A percentile compares a stretch with the other conserved stretches of the same genome.
phyloP scores from a whole-genome alignment of 2,888 invertebrate genomes.

The Ptychoptera albimana region DNA sequence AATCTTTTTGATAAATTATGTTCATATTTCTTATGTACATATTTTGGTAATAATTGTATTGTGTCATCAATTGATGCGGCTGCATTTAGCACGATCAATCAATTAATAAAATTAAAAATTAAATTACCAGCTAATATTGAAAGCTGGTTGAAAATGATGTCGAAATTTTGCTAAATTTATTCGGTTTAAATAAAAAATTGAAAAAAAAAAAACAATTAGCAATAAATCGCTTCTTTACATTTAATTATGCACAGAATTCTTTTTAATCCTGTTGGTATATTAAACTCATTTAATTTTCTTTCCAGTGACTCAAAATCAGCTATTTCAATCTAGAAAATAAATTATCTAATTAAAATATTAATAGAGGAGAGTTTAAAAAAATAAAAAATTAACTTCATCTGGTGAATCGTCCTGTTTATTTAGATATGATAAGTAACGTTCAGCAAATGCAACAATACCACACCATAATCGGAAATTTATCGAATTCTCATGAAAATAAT shows the following conservation, averaged over 20 bases:
- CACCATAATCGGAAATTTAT: constrained; percentile 61
- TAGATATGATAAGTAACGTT: constrained; percentile 47
- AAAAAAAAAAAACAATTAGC: no score
- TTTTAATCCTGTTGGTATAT: constrained; percentile 22
- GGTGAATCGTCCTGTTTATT: constrained; percentile 50
- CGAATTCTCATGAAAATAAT: constrained; percentile 10
- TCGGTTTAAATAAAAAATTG: no score
- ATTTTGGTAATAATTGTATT: no score
- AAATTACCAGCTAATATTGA: no score
- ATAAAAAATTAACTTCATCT: constrained; percentile 37
- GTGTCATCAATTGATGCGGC: no score
- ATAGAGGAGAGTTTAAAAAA: not conserved
- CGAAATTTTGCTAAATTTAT: no score
- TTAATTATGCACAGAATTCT: constrained; percentile 20
- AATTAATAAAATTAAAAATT: no score
- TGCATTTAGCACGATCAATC: no score
- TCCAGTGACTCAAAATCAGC: constrained; percentile 52
- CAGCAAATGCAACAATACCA: constrained; percentile 60
- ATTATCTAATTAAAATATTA: not conserved
- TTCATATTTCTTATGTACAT: no score
- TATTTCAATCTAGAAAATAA: constrained; percentile 40
- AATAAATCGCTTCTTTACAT: not conserved
- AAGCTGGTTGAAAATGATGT: no score
- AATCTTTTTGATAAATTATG: no score
- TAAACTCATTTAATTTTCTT: constrained; percentile 36